Base-by-base conservation (phyloP, 2,113 vertebrate genomes). In the Ptychochromis oligacanthus region DNA sequence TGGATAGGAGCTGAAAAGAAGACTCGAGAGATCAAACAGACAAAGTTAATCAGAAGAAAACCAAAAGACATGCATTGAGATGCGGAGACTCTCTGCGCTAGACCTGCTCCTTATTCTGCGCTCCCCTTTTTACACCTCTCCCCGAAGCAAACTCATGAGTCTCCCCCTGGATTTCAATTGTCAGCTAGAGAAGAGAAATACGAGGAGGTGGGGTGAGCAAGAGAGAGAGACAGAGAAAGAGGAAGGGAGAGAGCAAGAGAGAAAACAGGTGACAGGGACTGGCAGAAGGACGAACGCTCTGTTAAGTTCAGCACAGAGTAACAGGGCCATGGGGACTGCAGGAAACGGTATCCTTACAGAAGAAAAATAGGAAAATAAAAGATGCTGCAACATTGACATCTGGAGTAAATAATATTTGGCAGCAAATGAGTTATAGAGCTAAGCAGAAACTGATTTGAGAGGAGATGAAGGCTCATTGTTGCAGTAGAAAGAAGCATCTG, bases 1-100 rank as follows among this genome's bases (percentile, higher is more conserved):
- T 92, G 83, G 90, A 92, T 34, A 81, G 83, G 84, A 91, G 86
- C 89, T 88, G 93, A 92, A 87, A 84, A 91, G 89, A 94, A 89
- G 92, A 90, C 91, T 93, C 94, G 80, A 70, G 89, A 95, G 93
- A 95, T 94, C 92, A 95, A 95, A 95, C 91, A 92, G 93, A 94
- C 93, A 94, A 92, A 94, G 93, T 94, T 94, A 94, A 94, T 95
- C 93, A 95, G 92, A 92, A 88, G 91, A 90, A 81, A 89, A 89
- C 80, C 77, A 88, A 75, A 91, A 94, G 91, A 92, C 90, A 74
- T 56, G 80, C 82, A 89, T 89, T 84, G 87, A 90, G 92, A 94
- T 91, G 89, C 70, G 49, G 76, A 70, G 87, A 87, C 88, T 90
- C 75, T 90, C 72, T 59, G 78, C 11, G 4, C 60, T 77, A 91